Evolutionary conservation across 2,888 invertebrate genomes (phyloP).

Genomic region (Cephus runcator): DNA sequence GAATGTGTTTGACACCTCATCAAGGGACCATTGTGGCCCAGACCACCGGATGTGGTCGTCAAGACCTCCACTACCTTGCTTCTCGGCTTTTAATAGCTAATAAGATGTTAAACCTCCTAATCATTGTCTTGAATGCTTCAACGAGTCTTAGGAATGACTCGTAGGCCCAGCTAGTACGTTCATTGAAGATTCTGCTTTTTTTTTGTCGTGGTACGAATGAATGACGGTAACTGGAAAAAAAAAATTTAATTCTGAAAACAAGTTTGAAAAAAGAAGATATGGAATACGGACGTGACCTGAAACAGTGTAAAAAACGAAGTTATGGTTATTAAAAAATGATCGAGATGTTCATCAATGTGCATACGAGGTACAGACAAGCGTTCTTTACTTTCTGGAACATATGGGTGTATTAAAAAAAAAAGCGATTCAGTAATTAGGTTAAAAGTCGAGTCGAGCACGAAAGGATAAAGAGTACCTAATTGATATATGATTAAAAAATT

Average conservation of each 20-base stretch:
- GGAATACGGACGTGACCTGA: neutral
- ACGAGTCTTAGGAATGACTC: neutral
- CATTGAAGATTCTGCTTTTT: neutral
- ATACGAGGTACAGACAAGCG: neutral
- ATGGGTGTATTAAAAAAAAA: neutral
- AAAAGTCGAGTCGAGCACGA: neutral
- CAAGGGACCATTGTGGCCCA: slow-evolving; percentile 22
- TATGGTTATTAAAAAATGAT: neutral
- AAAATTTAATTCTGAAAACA: neutral
- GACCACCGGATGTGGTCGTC: slow-evolving; percentile 32
- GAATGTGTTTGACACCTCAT: slow-evolving; percentile 13
- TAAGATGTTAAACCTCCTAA: slow-evolving; percentile 22
- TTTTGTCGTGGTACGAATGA: neutral
- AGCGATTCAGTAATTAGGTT: neutral
- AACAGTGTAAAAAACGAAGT: neutral
- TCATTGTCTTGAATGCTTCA: neutral
- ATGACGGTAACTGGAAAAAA: neutral
- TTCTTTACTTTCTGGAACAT: neutral
- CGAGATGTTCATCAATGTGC: neutral
- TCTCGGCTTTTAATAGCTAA: slow-evolving; percentile 34
- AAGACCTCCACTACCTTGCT: slow-evolving; percentile 26
- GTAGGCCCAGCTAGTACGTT: neutral
- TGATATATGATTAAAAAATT: neutral
- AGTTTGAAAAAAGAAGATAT: neutral
- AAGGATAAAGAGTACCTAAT: neutral